Percentiles rank a stretch among this genome's conserved stretches.
These are phyloP conservation scores for Hesperia comma DNA, from an alignment of 2,888 invertebrate genomes.

Conservation along the genomic window DNA sequence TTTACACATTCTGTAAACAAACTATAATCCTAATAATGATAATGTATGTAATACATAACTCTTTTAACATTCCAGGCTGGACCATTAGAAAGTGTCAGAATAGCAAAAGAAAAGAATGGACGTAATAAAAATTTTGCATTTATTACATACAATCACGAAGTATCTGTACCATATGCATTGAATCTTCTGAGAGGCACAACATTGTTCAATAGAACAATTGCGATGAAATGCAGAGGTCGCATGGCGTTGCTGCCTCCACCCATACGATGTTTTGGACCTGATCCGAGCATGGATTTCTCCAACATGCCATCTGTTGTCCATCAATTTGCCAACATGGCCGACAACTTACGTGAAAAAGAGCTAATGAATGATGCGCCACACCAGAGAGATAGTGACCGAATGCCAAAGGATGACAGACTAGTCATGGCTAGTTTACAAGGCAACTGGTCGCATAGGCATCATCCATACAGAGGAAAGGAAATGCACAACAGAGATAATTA, in stretches of 20 bases:
- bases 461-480: conserved; percentile 68
- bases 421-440: conserved; percentile 77
- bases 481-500: conserved; percentile 55
- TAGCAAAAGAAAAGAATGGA: conserved; percentile 90
- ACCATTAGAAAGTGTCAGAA: conserved; percentile 89
- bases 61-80: conserved; percentile 85
- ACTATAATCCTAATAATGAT: too few species aligned
- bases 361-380: conserved; percentile 48
- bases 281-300: conserved; percentile 57
- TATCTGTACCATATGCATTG: conserved; percentile 91
- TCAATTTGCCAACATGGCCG: conserved; percentile 72
- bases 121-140: conserved; percentile 90
- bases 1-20: too few species aligned
- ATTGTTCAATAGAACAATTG: conserved; percentile 85
- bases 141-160: conserved; percentile 89
- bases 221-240: conserved; percentile 69
- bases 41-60: too few species aligned
- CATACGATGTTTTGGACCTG: conserved; percentile 67
- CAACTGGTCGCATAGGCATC: conserved; percentile 77
- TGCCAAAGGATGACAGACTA: conserved; percentile 57
- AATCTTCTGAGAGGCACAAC: conserved; percentile 88
- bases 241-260: conserved; percentile 65
- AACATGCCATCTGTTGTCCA: conserved; percentile 58
- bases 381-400: conserved; percentile 43
- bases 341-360: conserved; percentile 59